phyloP scores from a whole-genome alignment of 2,888 invertebrate species.

The Ecliptopera silaceata region DNA sequence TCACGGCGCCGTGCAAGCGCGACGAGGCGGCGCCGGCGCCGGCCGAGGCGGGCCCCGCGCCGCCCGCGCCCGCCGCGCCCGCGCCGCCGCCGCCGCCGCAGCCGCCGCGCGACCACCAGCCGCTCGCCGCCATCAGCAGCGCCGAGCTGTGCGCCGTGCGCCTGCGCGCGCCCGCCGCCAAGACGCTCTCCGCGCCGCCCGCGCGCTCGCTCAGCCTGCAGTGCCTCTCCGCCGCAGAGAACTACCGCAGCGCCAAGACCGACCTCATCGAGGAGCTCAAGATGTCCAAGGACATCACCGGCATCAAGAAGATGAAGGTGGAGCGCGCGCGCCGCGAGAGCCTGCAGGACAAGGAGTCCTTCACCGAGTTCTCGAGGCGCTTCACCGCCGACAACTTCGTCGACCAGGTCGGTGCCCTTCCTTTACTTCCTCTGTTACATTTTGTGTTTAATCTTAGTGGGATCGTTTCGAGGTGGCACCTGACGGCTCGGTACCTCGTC shows the following conservation, averaged over 20 bases:
- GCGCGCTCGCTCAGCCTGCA: constrained; percentile 89
- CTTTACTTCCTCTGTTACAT: constrained; percentile 34
- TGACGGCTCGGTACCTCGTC: constrained; percentile 18
- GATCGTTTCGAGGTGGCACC: constrained; percentile 35
- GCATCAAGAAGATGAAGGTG: constrained; percentile 96
- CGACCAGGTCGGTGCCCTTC: constrained; percentile 88
- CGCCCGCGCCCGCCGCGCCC: constrained; percentile 77
- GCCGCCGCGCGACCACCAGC: constrained; percentile 81
- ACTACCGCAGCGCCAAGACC: constrained; percentile 89
- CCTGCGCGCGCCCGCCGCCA: constrained; percentile 88
- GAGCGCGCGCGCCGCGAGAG: constrained; percentile 94
- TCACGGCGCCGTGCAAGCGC: constrained; percentile 85
- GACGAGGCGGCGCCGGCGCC: constrained; percentile 74
- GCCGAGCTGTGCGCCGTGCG: constrained; percentile 94
- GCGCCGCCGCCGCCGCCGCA: constrained; percentile 63
- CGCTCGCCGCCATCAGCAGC: constrained; percentile 93
- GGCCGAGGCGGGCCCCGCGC: constrained; percentile 83
- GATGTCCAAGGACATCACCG: constrained; percentile 95
- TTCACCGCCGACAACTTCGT: constrained; percentile 94
- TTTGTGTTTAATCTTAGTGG: constrained; percentile 28
- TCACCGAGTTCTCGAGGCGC: constrained; percentile 92
- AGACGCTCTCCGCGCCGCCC: constrained; percentile 92
- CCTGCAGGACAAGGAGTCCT: constrained; percentile 91
- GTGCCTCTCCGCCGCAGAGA: constrained; percentile 84
- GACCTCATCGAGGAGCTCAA: constrained; percentile 96